Conservation (phyloP, 1,140 invertebrate species). For the Contarinia nasturtii region DNA sequence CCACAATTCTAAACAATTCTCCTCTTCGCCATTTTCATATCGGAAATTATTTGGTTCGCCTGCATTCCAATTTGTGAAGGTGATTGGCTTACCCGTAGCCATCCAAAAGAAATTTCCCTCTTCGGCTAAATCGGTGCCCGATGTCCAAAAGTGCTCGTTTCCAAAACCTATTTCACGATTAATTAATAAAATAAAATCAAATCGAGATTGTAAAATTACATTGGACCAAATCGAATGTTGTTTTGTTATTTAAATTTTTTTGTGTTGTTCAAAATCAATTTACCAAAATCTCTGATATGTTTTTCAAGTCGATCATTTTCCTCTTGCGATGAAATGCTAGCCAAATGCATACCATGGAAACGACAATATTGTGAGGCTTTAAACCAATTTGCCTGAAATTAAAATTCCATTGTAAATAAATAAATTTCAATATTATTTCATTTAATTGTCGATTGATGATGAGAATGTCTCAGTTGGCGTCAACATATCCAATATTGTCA, state of each 20-base stretch:
- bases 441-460: neutral
- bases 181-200: too few relatives aligned
- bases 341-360: constrained; percentile 80
- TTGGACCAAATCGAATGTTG: neutral
- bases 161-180: constrained; percentile 49
- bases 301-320: constrained; percentile 74
- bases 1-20: constrained; percentile 79
- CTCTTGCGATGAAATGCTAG: constrained; percentile 70
- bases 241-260: neutral
- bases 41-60: constrained; percentile 81
- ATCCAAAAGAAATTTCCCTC: constrained; percentile 85
- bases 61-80: constrained; percentile 83
- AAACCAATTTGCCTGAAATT: constrained; percentile 75
- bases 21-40: constrained; percentile 82
- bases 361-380: constrained; percentile 76
- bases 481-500: too few relatives aligned
- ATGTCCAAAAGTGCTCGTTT: constrained; percentile 83
- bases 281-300: constrained; percentile 62
- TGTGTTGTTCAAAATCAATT: constrained; percentile 8
- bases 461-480: too few relatives aligned
- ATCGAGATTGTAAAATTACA: neutral
- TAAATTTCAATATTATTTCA: neutral
- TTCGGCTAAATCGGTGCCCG: constrained; percentile 74
- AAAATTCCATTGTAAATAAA: neutral
- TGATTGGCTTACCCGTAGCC: constrained; percentile 69